These are phyloP conservation scores for Vulpes lagopus DNA, from an alignment of 2,113 vertebrate species.

Conservation along the genomic window DNA sequence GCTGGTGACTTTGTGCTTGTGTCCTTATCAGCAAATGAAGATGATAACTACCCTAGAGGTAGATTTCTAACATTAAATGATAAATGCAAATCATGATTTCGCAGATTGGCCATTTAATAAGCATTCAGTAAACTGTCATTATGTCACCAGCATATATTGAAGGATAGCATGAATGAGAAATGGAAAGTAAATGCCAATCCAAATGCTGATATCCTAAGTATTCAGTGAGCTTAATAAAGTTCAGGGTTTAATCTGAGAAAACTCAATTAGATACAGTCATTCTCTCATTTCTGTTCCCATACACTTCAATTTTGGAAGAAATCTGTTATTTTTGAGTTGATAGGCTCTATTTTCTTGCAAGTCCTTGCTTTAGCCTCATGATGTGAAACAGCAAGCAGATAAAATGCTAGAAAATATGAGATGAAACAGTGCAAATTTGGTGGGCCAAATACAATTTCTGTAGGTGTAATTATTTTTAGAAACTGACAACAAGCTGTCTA, in stretches of 20 bases:
- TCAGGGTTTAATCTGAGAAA: constrained; percentile 1
- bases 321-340: neutral
- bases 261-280: constrained; percentile 44
- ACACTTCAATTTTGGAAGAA: constrained; percentile 57
- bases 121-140: neutral
- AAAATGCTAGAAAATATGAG: neutral
- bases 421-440: neutral
- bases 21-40: neutral
- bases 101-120: neutral
- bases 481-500: constrained; percentile 62
- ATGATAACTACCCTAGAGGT: neutral
- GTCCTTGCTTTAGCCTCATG: neutral
- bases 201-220: neutral
- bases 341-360: neutral
- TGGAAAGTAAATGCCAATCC: constrained; percentile 14
- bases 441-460: constrained; percentile 29
- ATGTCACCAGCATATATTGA: neutral
- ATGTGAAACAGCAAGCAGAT: neutral
- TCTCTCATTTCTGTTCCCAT: constrained; percentile 4
- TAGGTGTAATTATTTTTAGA: constrained; percentile 51
- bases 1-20: neutral
- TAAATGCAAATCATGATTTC: neutral
- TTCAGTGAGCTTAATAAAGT: neutral
- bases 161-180: neutral
- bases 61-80: neutral